Conservation (phyloP, 1,140 invertebrate species). For the Halictus rubicundus region DNA sequence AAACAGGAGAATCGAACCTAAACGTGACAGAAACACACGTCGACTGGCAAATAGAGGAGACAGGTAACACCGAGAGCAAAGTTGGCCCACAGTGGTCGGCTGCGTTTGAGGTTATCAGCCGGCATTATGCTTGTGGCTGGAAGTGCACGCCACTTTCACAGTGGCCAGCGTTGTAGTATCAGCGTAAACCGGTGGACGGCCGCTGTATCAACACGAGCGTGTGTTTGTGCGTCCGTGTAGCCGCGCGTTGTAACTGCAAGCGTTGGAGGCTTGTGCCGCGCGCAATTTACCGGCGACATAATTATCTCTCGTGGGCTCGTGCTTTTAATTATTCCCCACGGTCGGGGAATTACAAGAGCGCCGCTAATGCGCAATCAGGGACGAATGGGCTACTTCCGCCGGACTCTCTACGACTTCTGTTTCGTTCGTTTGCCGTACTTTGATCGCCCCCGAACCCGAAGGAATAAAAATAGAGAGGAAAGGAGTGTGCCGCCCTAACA, state of each 20-base stretch:
- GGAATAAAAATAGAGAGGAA: neutral
- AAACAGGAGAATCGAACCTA: neutral
- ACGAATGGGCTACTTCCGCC: conserved; percentile 14
- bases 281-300: conserved; percentile 52
- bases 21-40: conserved; percentile 2
- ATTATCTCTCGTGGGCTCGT: conserved; percentile 55
- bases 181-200: conserved; percentile 30
- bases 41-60: conserved; percentile 23
- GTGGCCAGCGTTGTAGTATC: conserved; percentile 32
- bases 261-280: conserved; percentile 19
- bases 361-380: conserved; percentile 48
- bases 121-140: conserved; percentile 47
- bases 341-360: conserved; percentile 43
- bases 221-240: neutral
- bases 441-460: neutral
- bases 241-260: conserved; percentile 10
- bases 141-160: conserved; percentile 38
- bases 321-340: conserved; percentile 58
- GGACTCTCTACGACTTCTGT: neutral
- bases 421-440: neutral
- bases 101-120: conserved; percentile 53
- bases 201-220: conserved; percentile 7
- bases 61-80: conserved; percentile 33
- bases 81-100: conserved; percentile 37
- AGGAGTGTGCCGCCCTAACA: neutral